Evolutionary conservation across 1,140 invertebrate genomes (phyloP).

Genomic region (Bradynema listronoti): DNA sequence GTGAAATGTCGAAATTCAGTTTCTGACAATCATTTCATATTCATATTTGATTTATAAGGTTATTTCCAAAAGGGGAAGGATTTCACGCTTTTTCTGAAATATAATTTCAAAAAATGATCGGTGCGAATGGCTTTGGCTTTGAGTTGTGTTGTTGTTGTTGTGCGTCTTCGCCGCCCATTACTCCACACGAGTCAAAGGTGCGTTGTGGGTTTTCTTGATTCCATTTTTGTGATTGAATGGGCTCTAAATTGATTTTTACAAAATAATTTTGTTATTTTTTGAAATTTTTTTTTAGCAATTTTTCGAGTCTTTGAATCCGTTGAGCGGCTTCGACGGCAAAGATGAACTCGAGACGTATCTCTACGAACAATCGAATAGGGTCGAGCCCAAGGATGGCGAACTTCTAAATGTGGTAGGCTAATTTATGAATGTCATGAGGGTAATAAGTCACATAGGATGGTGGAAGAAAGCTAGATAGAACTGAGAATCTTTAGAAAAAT

Average conservation of each 20-base stretch:
- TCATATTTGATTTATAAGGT: neutral
- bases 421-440: neutral
- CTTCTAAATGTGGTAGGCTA: constrained; percentile 21
- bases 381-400: constrained; percentile 44
- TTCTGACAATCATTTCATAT: no score
- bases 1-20: no score
- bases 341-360: constrained; percentile 47
- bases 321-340: constrained; percentile 45
- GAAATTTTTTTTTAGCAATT: constrained; percentile 37
- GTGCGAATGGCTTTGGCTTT: no score
- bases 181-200: constrained; percentile 2
- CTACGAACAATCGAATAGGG: constrained; percentile 40
- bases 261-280: constrained; percentile 2
- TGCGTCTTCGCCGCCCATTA: constrained; percentile 12
- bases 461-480: no score
- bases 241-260: no score
- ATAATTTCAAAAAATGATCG: no score
- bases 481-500: no score
- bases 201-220: neutral
- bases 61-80: neutral
- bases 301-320: constrained; percentile 42
- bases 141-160: constrained; percentile 21
- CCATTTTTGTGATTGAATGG: neutral
- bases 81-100: neutral
- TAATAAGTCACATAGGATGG: no score